Evolutionary conservation across 2,113 vertebrate genomes (phyloP).

Genomic region (Thermophis baileyi): DNA sequence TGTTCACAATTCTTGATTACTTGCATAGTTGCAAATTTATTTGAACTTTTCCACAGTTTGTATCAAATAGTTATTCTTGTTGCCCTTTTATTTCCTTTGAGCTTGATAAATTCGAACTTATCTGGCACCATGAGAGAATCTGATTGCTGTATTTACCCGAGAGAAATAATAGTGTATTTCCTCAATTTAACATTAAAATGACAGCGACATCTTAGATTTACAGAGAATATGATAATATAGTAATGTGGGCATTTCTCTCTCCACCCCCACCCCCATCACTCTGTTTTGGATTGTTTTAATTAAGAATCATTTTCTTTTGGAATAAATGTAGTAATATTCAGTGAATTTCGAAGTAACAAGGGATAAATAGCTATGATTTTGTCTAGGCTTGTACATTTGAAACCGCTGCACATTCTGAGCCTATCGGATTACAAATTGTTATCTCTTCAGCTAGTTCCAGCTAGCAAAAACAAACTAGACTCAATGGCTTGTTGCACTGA

Average conservation of each 20-base stretch:
- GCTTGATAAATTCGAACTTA: not conserved
- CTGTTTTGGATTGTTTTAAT: not conserved
- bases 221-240: not conserved
- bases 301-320: not conserved
- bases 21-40: not conserved
- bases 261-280: not conserved
- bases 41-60: not conserved
- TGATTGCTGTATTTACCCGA: not conserved
- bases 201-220: not conserved
- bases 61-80: not conserved
- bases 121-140: not conserved
- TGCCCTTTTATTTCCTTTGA: not conserved
- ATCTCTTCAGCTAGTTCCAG: not conserved
- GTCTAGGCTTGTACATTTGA: not conserved
- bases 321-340: not conserved
- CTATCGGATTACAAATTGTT: not conserved
- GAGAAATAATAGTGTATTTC: not conserved
- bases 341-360: not conserved
- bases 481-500: not conserved
- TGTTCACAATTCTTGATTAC: no score
- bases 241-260: not conserved
- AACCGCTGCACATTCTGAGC: not conserved
- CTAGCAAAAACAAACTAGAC: not conserved
- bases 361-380: not conserved
- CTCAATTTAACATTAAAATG: not conserved